Evolutionary conservation across 2,797 vertebrate genomes (phyloP).

Genomic region (Prionace glauca): DNA sequence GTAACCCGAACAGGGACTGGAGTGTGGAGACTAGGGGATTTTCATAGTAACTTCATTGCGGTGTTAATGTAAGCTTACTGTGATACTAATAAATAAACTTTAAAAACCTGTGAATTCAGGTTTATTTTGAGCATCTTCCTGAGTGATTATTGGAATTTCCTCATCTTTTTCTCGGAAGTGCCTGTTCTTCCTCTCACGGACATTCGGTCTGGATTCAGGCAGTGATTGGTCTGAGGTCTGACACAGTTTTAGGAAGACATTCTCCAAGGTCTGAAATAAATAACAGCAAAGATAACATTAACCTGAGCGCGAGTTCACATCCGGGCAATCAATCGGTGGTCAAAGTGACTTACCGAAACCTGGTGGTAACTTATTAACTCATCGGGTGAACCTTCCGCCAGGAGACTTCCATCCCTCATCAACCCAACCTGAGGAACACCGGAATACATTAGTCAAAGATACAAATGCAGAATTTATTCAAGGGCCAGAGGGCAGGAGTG

Average conservation of each 20-base stretch:
- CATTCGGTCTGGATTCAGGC: slow-evolving; percentile 48
- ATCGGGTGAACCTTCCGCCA: slow-evolving; percentile 64
- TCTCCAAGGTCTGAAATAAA: slow-evolving; percentile 60
- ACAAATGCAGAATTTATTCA: neutral
- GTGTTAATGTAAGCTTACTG: too few relatives aligned
- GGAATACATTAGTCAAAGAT: neutral
- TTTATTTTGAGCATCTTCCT: slow-evolving; percentile 43
- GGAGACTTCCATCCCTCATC: slow-evolving; percentile 63
- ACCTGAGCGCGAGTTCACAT: neutral
- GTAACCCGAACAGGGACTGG: too few relatives aligned
- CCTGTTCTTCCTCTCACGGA: slow-evolving; percentile 46
- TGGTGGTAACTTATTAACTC: slow-evolving; percentile 62
- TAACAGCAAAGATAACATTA: neutral
- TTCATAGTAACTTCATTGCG: too few relatives aligned
- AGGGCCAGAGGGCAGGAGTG: neutral
- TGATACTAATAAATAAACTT: too few relatives aligned
- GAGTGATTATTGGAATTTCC: slow-evolving; percentile 56
- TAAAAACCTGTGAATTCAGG: slow-evolving; percentile 53
- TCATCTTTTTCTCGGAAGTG: slow-evolving; percentile 53
- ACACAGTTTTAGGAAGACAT: slow-evolving; percentile 67
- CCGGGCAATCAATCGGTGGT: too few relatives aligned
- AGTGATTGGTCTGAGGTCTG: slow-evolving; percentile 55
- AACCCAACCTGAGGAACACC: slow-evolving; percentile 59
- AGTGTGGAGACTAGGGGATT: too few relatives aligned
- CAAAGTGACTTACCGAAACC: slow-evolving; percentile 55